Percentiles rank a stretch among this genome's conserved stretches.
phyloP scores from a whole-genome alignment of 2,888 invertebrate genomes.

The Drepana falcataria region DNA sequence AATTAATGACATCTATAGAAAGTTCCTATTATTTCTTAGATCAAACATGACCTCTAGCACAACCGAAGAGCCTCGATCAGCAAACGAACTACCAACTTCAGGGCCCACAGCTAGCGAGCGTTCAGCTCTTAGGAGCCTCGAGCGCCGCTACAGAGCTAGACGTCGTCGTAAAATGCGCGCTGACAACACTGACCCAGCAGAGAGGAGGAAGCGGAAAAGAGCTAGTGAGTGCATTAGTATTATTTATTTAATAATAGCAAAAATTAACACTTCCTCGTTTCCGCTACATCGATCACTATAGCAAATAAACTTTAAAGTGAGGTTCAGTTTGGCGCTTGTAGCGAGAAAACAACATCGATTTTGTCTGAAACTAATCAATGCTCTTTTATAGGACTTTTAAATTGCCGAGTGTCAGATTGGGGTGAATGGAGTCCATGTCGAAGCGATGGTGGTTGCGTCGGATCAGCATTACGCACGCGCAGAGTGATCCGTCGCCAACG shows the following conservation, averaged over 20 bases:
- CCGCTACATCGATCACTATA: too few relatives aligned
- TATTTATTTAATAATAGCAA: background rate
- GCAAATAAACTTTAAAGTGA: too few relatives aligned
- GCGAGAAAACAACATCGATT: too few relatives aligned
- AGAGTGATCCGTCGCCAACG: conserved; percentile 87
- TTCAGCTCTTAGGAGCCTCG: conserved; percentile 83
- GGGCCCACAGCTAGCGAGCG: conserved; percentile 81
- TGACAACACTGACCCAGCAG: conserved; percentile 63
- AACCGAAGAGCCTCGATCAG: conserved; percentile 70
- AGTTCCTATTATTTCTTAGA: too few relatives aligned
- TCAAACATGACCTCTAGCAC: conserved; percentile 54
- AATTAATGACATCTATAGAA: too few relatives aligned
- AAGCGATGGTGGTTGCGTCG: conserved; percentile 93
- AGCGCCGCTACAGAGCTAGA: conserved; percentile 80
- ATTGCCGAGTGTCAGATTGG: conserved; percentile 92
- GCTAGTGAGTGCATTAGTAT: conserved; percentile 43
- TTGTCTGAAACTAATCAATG: too few relatives aligned
- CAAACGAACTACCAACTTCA: conserved; percentile 81
- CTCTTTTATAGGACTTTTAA: conserved; percentile 75
- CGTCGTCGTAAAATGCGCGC: conserved; percentile 65
- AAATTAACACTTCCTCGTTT: too few relatives aligned
- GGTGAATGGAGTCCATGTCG: conserved; percentile 92
- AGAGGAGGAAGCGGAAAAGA: conserved; percentile 74
- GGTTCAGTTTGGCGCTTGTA: too few relatives aligned
- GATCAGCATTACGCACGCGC: conserved; percentile 89